Conservation (phyloP, 2,797 vertebrate genomes). For the Cyclopterus lumpus region DNA sequence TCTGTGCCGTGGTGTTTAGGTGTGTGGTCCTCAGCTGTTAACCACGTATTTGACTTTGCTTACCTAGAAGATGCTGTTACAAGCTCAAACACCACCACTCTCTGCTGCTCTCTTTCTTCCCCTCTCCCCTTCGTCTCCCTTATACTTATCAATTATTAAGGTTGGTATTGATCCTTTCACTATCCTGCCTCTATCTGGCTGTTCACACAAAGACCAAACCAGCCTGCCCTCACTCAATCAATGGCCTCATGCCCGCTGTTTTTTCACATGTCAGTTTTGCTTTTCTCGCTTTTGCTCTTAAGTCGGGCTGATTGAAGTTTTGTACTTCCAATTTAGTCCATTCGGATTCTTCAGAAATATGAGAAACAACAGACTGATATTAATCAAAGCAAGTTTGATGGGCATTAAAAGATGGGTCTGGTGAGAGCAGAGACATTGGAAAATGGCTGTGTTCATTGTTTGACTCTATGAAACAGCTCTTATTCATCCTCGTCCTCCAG, state of each 20-base stretch:
- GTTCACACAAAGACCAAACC: slow-evolving; percentile 85
- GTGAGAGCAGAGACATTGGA: slow-evolving; percentile 23
- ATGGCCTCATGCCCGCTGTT: slow-evolving; percentile 74
- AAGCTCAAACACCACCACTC: slow-evolving; percentile 65
- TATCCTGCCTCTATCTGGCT: slow-evolving; percentile 84
- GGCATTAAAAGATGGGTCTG: slow-evolving; percentile 47
- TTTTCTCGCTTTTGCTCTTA: slow-evolving; percentile 66
- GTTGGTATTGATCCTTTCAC: slow-evolving; percentile 85
- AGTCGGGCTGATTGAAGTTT: slow-evolving; percentile 51
- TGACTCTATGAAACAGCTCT: slow-evolving; percentile 44
- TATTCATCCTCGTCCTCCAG: slow-evolving; percentile 26
- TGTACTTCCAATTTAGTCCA: slow-evolving; percentile 48
- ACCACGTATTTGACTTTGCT: slow-evolving; percentile 84
- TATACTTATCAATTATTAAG: slow-evolving; percentile 89
- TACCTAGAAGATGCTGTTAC: slow-evolving; percentile 82
- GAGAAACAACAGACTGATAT: slow-evolving; percentile 48
- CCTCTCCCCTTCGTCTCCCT: slow-evolving; percentile 67
- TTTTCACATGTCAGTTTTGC: slow-evolving; percentile 67
- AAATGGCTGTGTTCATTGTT: slow-evolving; percentile 55
- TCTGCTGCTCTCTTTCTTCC: slow-evolving; percentile 62
- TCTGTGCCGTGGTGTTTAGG: slow-evolving; percentile 41
- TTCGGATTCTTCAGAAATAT: slow-evolving; percentile 55
- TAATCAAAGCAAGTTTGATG: slow-evolving; percentile 58
- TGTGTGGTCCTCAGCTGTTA: slow-evolving; percentile 77
- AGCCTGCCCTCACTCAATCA: slow-evolving; percentile 80